These are phyloP conservation scores for Excalfactoria chinensis DNA, from an alignment of 2,113 vertebrate genomes.

Conservation along the genomic window DNA sequence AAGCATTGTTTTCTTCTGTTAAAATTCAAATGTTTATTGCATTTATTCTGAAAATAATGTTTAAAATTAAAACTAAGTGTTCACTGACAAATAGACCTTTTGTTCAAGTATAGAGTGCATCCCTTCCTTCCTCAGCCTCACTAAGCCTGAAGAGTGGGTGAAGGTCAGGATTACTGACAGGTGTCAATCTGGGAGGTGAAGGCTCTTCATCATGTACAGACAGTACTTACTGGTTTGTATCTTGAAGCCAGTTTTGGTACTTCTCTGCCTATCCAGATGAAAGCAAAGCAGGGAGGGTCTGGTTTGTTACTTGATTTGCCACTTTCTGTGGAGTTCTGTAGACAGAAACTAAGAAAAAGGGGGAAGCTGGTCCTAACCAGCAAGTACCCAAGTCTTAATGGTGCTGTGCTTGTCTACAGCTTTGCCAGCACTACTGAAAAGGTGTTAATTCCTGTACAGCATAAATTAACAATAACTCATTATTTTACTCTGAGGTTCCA, in stretches of 20 bases:
- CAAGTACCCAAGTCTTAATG: background rate
- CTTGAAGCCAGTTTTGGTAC: background rate
- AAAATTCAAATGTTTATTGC: background rate
- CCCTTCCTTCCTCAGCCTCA: background rate
- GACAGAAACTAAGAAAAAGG: background rate
- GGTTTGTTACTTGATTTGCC: background rate
- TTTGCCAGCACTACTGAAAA: background rate
- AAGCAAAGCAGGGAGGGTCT: background rate
- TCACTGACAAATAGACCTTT: background rate
- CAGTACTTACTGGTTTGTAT: background rate
- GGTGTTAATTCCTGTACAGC: background rate
- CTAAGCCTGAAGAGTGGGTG: background rate
- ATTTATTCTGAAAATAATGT: background rate
- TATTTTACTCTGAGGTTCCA: background rate
- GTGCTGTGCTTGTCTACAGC: background rate
- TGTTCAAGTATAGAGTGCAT: background rate
- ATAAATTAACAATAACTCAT: background rate
- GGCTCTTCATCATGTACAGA: background rate
- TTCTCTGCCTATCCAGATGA: background rate
- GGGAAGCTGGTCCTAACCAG: background rate
- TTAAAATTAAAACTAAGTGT: background rate
- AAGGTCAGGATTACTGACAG: background rate
- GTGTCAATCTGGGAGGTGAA: fast-evolving
- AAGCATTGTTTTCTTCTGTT: background rate
- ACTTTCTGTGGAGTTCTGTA: background rate